phyloP scores from a whole-genome alignment of 2,113 vertebrate species.

The Telmatochromis sp. region DNA sequence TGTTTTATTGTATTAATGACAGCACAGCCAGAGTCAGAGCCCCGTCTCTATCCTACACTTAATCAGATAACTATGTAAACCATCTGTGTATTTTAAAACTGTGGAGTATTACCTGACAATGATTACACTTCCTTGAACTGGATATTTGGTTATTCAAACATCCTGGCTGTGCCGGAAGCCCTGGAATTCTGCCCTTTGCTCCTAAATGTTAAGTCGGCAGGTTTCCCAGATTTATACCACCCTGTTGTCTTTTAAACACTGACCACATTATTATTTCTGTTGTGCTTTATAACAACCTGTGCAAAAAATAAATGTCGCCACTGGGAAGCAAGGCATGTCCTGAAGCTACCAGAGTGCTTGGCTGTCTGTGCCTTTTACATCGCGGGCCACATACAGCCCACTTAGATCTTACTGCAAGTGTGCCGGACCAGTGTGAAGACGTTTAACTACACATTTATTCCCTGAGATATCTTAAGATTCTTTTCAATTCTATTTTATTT shows the following conservation, averaged over 20 bases:
- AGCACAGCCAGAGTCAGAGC: background rate
- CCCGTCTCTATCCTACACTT: background rate
- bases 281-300: background rate
- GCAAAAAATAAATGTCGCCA: background rate
- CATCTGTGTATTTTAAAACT: background rate
- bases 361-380: background rate
- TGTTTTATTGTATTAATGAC: background rate
- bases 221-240: background rate
- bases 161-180: background rate
- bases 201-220: background rate
- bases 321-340: background rate
- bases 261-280: background rate
- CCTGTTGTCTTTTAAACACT: background rate
- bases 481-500: background rate
- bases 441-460: background rate
- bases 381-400: accelerated
- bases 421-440: background rate
- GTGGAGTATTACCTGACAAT: background rate
- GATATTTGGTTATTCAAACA: background rate
- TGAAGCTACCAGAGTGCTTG: background rate
- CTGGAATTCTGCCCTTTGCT: background rate
- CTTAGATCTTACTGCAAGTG: background rate
- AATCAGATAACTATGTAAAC: background rate
- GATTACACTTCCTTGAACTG: background rate
- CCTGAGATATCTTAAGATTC: background rate